phyloP scores from a whole-genome alignment of 2,888 invertebrate genomes.

The Hydriomena furcata region DNA sequence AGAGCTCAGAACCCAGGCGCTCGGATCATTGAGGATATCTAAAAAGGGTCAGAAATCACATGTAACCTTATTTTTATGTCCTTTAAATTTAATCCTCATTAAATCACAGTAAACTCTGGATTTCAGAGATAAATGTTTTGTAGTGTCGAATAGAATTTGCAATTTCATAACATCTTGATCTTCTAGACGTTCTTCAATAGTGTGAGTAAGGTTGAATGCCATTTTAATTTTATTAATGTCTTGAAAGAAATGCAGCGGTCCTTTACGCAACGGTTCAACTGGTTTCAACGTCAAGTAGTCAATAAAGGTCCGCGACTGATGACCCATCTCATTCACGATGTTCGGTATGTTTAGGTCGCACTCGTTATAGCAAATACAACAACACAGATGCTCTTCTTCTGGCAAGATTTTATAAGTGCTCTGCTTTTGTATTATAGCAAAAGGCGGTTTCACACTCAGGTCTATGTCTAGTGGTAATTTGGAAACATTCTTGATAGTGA shows the following conservation, averaged over 20 bases:
- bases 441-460: constrained; percentile 75
- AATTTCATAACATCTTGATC: constrained; percentile 74
- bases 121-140: constrained; percentile 66
- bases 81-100: constrained; percentile 69
- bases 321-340: constrained; percentile 51
- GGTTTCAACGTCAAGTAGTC: constrained; percentile 68
- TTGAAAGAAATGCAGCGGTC: constrained; percentile 67
- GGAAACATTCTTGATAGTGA: constrained; percentile 81
- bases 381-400: constrained; percentile 62
- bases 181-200: constrained; percentile 65
- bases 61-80: constrained; percentile 73
- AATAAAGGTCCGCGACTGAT: constrained; percentile 57
- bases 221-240: constrained; percentile 74
- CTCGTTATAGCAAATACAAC: constrained; percentile 67
- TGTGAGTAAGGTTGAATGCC: constrained; percentile 66
- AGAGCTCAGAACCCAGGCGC: too few species aligned
- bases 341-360: constrained; percentile 61
- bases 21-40: too few species aligned
- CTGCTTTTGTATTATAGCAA: constrained; percentile 69
- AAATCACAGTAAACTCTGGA: constrained; percentile 67
- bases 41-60: neutral
- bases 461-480: constrained; percentile 75
- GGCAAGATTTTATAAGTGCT: constrained; percentile 61
- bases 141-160: constrained; percentile 73
- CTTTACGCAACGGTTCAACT: constrained; percentile 58